Evolutionary conservation across 1,140 invertebrate genomes (phyloP), one percentile per base, ranked within the genome.

Genomic region (Drosophila punjabiensis): DNA sequence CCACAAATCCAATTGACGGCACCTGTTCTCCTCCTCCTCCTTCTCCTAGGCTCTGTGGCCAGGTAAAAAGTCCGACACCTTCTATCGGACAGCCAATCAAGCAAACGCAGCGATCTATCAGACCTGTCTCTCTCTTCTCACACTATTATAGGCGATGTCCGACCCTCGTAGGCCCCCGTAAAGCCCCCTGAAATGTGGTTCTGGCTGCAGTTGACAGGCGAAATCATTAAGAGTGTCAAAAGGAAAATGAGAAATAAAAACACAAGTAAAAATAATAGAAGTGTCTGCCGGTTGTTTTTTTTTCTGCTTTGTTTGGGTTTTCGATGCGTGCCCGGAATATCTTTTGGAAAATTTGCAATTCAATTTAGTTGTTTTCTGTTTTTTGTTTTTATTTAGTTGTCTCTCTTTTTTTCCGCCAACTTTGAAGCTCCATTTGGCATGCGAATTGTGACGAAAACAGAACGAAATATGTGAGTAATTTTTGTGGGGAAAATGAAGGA

Each of bases 171-270:
- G 67, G 16, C 41, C 33, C 39, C 69, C 41, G n/a, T 33, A 52
- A 62, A 45, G 47, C 48, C 45, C 41, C 45, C 41, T 32, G n/a
- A 66, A 66, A 60, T 58, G 33, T 50, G 37, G 67, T 59, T 70
- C 65, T 35, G 18, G 52, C 58, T 63, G 65, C 65, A 67, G 71
- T 74, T 89, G 86, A 90, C 86, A 90, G 56, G 82, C 76, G 50
- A 86, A 89, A 82, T 89, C 86, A 90, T 90, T 86, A 90, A 86
- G 79, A 89, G 79, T 89, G 86, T 89, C 82, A 82, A 82, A 58
- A 80, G 66, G 64, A 86, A 82, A 89, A 48, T 65, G 52, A 79
- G 66, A 61, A 53, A 73, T 35, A 43, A 48, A 73, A 52, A 74
- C 35, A 41, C 16, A 28, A 43, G 45, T 48, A 48, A n/a, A 68